phyloP scores from a whole-genome alignment of 2,888 invertebrate species.

The Rotaria macrura region DNA sequence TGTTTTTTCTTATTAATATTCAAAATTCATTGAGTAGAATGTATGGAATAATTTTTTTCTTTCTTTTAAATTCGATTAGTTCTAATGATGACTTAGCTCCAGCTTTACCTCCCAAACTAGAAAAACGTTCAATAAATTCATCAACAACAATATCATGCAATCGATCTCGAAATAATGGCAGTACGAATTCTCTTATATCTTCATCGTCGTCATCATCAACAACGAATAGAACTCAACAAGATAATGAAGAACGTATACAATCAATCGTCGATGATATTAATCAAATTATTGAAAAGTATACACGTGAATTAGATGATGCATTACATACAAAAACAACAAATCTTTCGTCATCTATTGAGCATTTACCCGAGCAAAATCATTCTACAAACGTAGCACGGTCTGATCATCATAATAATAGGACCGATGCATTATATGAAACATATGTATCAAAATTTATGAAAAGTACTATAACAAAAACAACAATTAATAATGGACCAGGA shows the following conservation, averaged over 20 bases:
- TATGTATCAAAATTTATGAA: neutral
- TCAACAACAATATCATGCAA: neutral
- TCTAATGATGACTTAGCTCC: neutral
- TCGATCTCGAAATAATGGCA: neutral
- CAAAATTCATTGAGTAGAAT: too few species aligned
- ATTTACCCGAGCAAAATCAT: neutral
- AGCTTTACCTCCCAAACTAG: neutral
- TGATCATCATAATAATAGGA: neutral
- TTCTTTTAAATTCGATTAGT: neutral
- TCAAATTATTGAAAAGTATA: constrained; percentile 14
- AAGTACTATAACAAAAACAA: neutral
- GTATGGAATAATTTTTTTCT: too few species aligned
- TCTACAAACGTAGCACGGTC: neutral
- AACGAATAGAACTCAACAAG: neutral
- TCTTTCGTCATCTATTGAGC: neutral
- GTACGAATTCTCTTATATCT: neutral
- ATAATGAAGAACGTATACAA: constrained; percentile 17
- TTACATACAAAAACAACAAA: neutral
- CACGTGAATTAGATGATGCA: constrained; percentile 20
- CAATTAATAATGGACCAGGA: neutral
- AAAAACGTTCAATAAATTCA: neutral
- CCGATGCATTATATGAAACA: constrained; percentile 10
- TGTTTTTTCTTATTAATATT: too few species aligned
- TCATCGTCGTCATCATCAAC: neutral
- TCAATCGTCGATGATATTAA: constrained; percentile 2